phyloP scores from a whole-genome alignment of 2,113 vertebrate genomes.

The Mungos mungo region DNA sequence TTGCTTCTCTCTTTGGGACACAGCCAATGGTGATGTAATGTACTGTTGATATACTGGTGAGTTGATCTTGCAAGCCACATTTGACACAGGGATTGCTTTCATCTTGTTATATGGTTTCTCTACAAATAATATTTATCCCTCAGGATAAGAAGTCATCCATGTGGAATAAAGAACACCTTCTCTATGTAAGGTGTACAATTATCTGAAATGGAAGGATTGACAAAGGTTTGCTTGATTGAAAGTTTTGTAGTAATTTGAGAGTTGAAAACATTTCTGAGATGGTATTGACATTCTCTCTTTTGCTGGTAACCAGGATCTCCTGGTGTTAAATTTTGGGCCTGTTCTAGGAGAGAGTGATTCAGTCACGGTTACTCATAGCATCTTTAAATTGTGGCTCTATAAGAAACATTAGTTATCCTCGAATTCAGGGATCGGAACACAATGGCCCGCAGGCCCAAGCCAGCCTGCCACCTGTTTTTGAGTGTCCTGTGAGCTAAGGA shows the following conservation, averaged over 20 bases:
- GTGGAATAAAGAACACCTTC: conserved; percentile 82
- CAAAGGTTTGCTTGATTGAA: conserved; percentile 78
- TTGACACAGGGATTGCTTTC: conserved; percentile 67
- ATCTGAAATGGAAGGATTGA: conserved; percentile 81
- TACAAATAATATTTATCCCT: conserved; percentile 82
- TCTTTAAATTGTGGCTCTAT: background rate
- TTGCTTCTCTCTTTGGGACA: conserved; percentile 67
- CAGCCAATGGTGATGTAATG: conserved; percentile 65
- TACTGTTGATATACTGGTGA: conserved; percentile 15
- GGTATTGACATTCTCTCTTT: conserved; percentile 42
- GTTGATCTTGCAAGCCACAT: conserved; percentile 73
- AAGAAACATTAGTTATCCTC: background rate
- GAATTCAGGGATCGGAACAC: background rate
- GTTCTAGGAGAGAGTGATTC: background rate
- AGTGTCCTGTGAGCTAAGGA: background rate
- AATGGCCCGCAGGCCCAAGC: background rate
- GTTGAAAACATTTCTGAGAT: conserved; percentile 66
- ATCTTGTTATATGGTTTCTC: conserved; percentile 76
- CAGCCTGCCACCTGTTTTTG: background rate
- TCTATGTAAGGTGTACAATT: conserved; percentile 81
- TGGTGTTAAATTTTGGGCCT: background rate
- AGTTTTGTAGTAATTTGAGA: conserved; percentile 70
- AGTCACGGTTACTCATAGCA: background rate
- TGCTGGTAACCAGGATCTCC: background rate
- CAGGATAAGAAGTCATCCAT: conserved; percentile 77